A percentile compares a stretch with the other conserved stretches of the same genome.
These are phyloP conservation scores for Scaptomyza flava DNA, from an alignment of 2,888 invertebrate species.

Conservation along the genomic window DNA sequence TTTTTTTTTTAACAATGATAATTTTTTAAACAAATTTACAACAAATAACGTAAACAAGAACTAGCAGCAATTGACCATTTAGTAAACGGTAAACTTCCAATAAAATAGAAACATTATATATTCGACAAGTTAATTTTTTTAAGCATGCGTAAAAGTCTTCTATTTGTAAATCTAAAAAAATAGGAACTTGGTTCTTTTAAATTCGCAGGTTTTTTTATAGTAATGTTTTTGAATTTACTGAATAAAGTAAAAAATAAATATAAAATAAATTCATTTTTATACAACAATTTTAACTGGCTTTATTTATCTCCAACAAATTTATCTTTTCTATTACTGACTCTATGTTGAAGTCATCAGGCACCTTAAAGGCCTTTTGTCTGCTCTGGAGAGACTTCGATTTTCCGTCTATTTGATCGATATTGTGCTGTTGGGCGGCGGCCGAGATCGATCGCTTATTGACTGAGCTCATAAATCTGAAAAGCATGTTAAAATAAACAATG, in stretches of 20 bases:
- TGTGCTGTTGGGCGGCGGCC: conserved; percentile 60
- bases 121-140: conserved; percentile 47
- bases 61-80: conserved; percentile 67
- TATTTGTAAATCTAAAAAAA: conserved; percentile 32
- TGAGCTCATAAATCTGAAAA: conserved; percentile 62
- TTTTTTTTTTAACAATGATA: conserved; percentile 37
- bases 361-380: conserved; percentile 59
- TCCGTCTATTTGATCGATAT: conserved; percentile 60
- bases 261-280: conserved; percentile 62
- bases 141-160: conserved; percentile 49
- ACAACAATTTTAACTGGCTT: conserved; percentile 32
- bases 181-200: conserved; percentile 31
- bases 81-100: conserved; percentile 54
- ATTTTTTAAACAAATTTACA: conserved; percentile 65
- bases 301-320: conserved; percentile 60
- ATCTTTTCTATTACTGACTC: conserved; percentile 79
- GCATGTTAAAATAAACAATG: background rate
- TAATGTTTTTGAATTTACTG: conserved; percentile 55
- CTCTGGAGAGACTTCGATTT: conserved; percentile 65
- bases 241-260: conserved; percentile 66
- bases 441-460: conserved; percentile 68
- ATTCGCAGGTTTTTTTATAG: conserved; percentile 42
- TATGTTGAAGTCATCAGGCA: conserved; percentile 74
- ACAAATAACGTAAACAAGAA: conserved; percentile 39
- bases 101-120: conserved; percentile 53